These are phyloP conservation scores for Jacana jacana DNA, from an alignment of 2,113 vertebrate species.

Conservation along the genomic window DNA sequence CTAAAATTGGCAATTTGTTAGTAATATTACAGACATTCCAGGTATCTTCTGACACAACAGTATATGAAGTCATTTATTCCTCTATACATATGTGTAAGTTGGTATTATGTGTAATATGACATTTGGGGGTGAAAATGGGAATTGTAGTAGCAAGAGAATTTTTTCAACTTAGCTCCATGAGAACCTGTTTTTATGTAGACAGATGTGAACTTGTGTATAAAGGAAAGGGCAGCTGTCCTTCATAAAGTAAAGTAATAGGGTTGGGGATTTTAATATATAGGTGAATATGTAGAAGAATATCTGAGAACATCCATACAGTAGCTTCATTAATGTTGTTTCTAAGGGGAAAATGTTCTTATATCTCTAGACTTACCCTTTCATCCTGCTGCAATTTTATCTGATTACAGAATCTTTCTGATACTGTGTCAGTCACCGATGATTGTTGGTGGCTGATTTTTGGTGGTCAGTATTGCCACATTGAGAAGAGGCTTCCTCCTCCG, in stretches of 20 bases:
- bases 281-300: not conserved
- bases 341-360: not conserved
- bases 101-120: not conserved
- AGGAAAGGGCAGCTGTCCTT: not conserved
- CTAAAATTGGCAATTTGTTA: conserved; percentile 32
- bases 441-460: not conserved
- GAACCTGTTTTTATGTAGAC: not conserved
- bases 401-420: not conserved
- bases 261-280: not conserved
- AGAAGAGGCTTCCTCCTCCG: not conserved
- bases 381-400: not conserved
- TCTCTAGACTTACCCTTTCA: not conserved
- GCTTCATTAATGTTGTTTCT: not conserved
- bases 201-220: not conserved
- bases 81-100: not conserved
- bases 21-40: not conserved
- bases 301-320: not conserved
- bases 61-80: not conserved
- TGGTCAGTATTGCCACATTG: not conserved
- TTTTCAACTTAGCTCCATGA: not conserved
- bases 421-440: not conserved
- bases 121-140: not conserved
- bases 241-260: not conserved
- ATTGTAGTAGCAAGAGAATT: not conserved
- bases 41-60: not conserved